Base-by-base conservation (phyloP, 2,888 invertebrate species). In the Platerodrilus igneus region DNA sequence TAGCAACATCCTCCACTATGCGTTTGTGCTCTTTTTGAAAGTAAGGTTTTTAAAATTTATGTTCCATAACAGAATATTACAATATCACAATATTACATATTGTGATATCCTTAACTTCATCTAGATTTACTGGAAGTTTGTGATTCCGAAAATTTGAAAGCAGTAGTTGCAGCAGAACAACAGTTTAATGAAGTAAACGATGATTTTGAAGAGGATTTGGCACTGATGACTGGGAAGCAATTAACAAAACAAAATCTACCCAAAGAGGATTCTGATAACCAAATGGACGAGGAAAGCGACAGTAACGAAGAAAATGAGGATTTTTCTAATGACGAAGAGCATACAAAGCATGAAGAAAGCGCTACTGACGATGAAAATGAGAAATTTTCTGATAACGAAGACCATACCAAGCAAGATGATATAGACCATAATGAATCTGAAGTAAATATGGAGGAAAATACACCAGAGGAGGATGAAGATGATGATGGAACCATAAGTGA, bases 91-190 rank as follows among this genome's bases (percentile, higher is more conserved):
- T 39, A n/a, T n/a, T n/a, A n/a, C n/a, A n/a, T n/a, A n/a, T n/a
- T n/a, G n/a, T n/a, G n/a, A n/a, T 40, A 39, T 47, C 50, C 51
- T 45, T 46, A 37, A 35, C 25, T 15, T 26, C 30, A 27, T 37
- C n/a, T 63, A 79, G 81, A 81, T 73, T 68, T 83, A 54, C 69
- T 87, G 54, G 86, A 87, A 68, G 75, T 85, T 38, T 86, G 86
- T 63, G 81, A 86, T 55, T 71, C 75, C 41, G 73, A 80, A 35
- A 79, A 78, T 42, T 72, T 80, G 53, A 75, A 78, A 58, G 71
- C 74, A 50, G 73, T 77, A 27, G 74, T 76, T 2, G 74, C 75
- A 37, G 75, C 77, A 8, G 79, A 82, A 56, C 75, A 78, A 53
- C 76, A 79, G 59, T 62, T 82, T 17, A 70, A 76, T 21, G 74